Conservation (phyloP, 2,888 invertebrate genomes). For the Mamestra brassicae region DNA sequence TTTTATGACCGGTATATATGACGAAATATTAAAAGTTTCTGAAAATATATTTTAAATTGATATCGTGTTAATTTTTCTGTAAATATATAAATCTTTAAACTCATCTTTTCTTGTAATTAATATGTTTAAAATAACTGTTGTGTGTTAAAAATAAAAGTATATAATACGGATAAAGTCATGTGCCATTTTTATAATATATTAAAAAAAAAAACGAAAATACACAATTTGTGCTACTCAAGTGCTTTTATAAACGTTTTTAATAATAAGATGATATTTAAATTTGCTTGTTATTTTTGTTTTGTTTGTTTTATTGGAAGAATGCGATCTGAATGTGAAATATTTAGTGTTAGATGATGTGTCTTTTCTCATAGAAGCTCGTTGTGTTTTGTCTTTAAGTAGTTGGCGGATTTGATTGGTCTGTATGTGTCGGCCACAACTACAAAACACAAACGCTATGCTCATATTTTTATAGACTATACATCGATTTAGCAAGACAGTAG, state of each 20-base stretch:
- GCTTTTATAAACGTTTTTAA: slow-evolving; percentile 87
- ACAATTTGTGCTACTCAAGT: slow-evolving; percentile 88
- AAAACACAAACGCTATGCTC: slow-evolving; percentile 66
- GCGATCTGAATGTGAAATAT: slow-evolving; percentile 76
- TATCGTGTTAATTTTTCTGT: slow-evolving; percentile 81
- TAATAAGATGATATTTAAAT: slow-evolving; percentile 87
- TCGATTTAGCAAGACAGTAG: slow-evolving; percentile 59
- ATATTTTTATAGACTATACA: slow-evolving; percentile 63
- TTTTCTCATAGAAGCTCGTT: slow-evolving; percentile 67
- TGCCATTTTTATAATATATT: slow-evolving; percentile 84
- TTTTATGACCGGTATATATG: slow-evolving; percentile 66
- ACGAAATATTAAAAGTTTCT: slow-evolving; percentile 67
- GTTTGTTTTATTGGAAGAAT: slow-evolving; percentile 77
- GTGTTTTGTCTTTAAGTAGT: slow-evolving; percentile 72
- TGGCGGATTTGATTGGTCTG: slow-evolving; percentile 57
- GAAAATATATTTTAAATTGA: slow-evolving; percentile 82
- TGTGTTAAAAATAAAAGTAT: slow-evolving; percentile 82
- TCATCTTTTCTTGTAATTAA: slow-evolving; percentile 75
- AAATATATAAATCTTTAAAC: slow-evolving; percentile 83
- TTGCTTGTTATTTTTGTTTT: slow-evolving; percentile 86
- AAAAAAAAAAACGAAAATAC: slow-evolving; percentile 71
- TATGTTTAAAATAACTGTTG: slow-evolving; percentile 80
- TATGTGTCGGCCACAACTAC: slow-evolving; percentile 54
- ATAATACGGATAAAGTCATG: slow-evolving; percentile 80
- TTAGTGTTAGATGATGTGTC: slow-evolving; percentile 73